phyloP scores from a whole-genome alignment of 2,797 vertebrate species.

The Paedocypris micromegethes region DNA sequence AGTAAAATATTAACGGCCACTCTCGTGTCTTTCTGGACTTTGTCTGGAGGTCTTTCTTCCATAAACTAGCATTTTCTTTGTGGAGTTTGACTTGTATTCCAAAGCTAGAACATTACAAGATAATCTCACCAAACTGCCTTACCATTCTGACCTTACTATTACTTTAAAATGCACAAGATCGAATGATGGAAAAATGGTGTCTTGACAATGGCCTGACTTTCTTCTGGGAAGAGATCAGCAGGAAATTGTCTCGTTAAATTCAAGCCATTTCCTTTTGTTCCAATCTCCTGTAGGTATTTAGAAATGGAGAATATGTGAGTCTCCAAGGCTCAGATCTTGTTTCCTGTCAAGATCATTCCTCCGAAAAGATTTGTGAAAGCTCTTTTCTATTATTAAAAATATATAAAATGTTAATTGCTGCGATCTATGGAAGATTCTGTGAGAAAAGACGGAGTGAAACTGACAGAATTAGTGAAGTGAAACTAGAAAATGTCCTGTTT shows the following conservation, averaged over 20 bases:
- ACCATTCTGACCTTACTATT: constrained; percentile 22
- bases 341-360: neutral
- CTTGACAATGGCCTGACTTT: constrained; percentile 2
- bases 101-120: constrained; percentile 25
- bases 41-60: neutral
- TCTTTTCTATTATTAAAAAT: neutral
- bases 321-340: constrained; percentile 1
- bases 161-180: constrained; percentile 17
- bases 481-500: too few relatives aligned
- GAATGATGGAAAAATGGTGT: constrained; percentile 12
- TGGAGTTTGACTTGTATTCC: constrained; percentile 9
- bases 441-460: too few relatives aligned
- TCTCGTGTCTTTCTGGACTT: constrained; percentile 10
- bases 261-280: constrained; percentile 34
- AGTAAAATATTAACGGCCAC: neutral
- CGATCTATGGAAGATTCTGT: too few relatives aligned
- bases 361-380: neutral
- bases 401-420: too few relatives aligned
- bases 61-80: neutral
- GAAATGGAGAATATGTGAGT: constrained; percentile 27
- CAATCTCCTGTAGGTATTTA: constrained; percentile 30
- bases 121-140: constrained; percentile 20
- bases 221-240: constrained; percentile 19
- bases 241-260: constrained; percentile 31
- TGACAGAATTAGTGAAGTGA: too few relatives aligned